Evolutionary conservation across 2,888 invertebrate genomes (phyloP), one percentile per base, ranked within the genome.

Genomic region (Calameuta idolon): DNA sequence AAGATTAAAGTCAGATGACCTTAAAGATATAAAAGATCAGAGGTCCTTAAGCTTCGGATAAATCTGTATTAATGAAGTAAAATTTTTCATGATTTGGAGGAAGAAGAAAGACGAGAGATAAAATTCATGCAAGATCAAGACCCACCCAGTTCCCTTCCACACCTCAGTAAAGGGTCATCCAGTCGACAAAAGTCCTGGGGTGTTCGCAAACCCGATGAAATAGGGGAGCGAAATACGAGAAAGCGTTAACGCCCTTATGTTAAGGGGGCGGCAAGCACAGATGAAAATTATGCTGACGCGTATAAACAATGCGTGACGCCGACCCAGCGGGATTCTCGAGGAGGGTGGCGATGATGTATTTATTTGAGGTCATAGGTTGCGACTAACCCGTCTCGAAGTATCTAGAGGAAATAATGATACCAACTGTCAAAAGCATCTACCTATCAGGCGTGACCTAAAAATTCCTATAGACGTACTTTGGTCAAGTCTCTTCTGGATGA

Each of bases 21-120:
- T 37, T 37, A 37, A 37, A 37, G 37, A 15, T 37, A 37, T 0
- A 37, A 37, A 15, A 37, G 12, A 37, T 37, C 37, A 37, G 12
- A 37, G 37, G 12, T 37, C 37, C 37, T 37, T 15, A 4, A 37
- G 12, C 37, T 75, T 78, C 81, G 83, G 81, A 85, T 79, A 79
- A 85, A 87, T 85, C 82, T 84, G 79, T 85, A 87, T 88, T 88
- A 88, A 89, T 87, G 89, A 86, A 78, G 78, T 80, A 79, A 83
- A 81, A 83, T 86, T 85, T 79, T 81, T 88, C 85, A 84, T 79
- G 83, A 83, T 84, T 83, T 80, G 77, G 77, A 76, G 77, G 74
- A 71, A 75, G 69, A 69, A 78, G 40, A 69, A 69, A 75, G 30
- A 77, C 35, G 75, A 34, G n/a, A 37, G 40, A 35, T 74, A 33